phyloP scores from a whole-genome alignment of 1,140 invertebrate genomes.

The Papilio polytes region DNA sequence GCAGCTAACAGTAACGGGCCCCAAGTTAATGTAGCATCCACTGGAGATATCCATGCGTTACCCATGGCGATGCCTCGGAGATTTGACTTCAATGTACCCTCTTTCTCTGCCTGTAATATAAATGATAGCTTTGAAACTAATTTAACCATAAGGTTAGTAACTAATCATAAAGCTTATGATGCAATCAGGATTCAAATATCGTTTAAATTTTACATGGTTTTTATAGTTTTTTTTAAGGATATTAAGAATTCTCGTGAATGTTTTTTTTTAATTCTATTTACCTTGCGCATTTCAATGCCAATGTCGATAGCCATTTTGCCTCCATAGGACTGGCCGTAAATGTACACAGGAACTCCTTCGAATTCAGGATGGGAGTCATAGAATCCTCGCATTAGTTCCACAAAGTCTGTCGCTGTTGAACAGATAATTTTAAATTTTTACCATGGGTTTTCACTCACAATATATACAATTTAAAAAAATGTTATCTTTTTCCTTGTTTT shows the following conservation, averaged over 20 bases:
- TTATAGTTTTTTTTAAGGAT: not conserved
- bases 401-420: constrained; percentile 88
- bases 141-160: too few relatives aligned
- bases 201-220: not conserved
- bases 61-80: constrained; percentile 92
- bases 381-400: constrained; percentile 88
- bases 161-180: not conserved
- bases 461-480: too few relatives aligned
- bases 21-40: constrained; percentile 92
- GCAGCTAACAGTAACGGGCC: constrained; percentile 88
- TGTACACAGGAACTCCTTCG: constrained; percentile 89
- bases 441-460: not conserved
- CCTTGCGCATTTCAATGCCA: constrained; percentile 85
- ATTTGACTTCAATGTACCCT: constrained; percentile 87
- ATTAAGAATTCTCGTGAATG: too few relatives aligned
- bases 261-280: constrained; percentile 58
- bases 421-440: constrained; percentile 41
- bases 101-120: constrained; percentile 85
- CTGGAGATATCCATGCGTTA: constrained; percentile 94
- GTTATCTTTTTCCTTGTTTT: not conserved
- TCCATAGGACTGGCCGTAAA: constrained; percentile 94
- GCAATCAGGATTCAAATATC: not conserved
- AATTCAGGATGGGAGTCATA: constrained; percentile 87
- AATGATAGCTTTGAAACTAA: constrained; percentile 5
- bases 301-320: constrained; percentile 95